A percentile compares a stretch with the other conserved stretches of the same genome.
Evolutionary conservation across 2,797 vertebrate genomes (phyloP).

Genomic region (Adelosebastes latens): DNA sequence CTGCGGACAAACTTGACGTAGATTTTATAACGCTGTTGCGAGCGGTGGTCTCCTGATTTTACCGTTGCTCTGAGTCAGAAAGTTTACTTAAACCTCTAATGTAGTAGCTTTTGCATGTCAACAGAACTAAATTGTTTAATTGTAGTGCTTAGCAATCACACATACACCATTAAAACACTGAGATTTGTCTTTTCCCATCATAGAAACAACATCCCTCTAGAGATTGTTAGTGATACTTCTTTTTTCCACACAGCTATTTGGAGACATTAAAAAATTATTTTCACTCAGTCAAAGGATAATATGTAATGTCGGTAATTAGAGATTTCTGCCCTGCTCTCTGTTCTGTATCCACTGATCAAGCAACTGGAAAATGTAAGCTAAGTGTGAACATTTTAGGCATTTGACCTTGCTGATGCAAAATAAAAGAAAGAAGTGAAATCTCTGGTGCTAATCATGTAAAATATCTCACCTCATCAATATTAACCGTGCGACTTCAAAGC

Average conservation of each 20-base stretch:
- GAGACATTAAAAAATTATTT: conserved; percentile 5
- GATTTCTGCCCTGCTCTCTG: conserved; percentile 23
- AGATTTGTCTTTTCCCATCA: conserved; percentile 21
- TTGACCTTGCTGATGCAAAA: conserved; percentile 74
- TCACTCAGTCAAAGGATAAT: conserved; percentile 9
- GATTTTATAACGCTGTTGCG: conserved; percentile 13
- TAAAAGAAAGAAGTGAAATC: conserved; percentile 69
- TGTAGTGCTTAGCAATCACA: conserved; percentile 34
- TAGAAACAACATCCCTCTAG: conserved; percentile 19
- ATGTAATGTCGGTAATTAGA: conserved; percentile 32
- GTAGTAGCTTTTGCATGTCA: conserved; percentile 60
- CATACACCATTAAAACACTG: neutral
- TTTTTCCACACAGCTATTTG: conserved; percentile 12
- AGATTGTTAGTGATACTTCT: conserved; percentile 16
- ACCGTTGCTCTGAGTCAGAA: conserved; percentile 9
- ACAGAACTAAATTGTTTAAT: conserved; percentile 13
- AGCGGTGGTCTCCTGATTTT: neutral
- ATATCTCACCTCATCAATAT: conserved; percentile 70
- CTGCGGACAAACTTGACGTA: neutral
- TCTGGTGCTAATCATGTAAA: conserved; percentile 61
- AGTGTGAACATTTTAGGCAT: conserved; percentile 46
- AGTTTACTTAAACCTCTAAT: conserved; percentile 33
- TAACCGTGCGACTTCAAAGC: conserved; percentile 67
- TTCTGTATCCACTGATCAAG: conserved; percentile 42
- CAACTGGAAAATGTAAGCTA: conserved; percentile 49